phyloP scores from a whole-genome alignment of 2,888 invertebrate genomes.

The Tenthredo notha region DNA sequence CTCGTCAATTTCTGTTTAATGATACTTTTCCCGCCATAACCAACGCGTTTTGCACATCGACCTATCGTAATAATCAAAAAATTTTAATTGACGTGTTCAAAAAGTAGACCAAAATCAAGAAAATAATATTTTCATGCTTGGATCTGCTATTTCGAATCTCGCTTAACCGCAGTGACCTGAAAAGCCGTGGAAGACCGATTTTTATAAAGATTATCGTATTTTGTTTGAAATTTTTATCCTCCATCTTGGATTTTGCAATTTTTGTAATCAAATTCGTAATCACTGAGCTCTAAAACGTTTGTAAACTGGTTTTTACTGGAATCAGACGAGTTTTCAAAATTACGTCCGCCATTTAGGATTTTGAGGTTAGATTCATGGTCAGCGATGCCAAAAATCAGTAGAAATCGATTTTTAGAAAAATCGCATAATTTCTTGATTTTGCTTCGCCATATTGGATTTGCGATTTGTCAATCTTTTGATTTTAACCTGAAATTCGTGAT shows the following conservation, averaged over 20 bases:
- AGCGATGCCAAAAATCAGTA: background rate
- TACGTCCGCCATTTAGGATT: background rate
- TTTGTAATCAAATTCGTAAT: background rate
- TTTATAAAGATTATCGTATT: background rate
- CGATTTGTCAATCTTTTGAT: background rate
- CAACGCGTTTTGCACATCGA: background rate
- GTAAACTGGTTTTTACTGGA: background rate
- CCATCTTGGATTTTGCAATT: background rate
- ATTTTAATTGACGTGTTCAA: background rate
- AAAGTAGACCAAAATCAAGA: background rate
- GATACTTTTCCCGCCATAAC: background rate
- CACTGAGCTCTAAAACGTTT: background rate
- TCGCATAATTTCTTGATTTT: background rate
- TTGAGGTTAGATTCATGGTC: background rate
- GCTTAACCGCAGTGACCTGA: background rate
- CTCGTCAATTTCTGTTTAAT: constrained; percentile 5
- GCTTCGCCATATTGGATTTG: background rate
- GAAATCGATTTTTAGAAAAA: background rate
- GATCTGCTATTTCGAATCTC: background rate
- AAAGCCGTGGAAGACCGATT: background rate
- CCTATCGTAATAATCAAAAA: background rate
- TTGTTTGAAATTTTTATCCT: background rate
- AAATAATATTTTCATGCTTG: background rate
- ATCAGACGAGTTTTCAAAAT: background rate
- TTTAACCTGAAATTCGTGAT: background rate